Evolutionary conservation across 2,113 vertebrate species (phyloP).

Genomic region (Rhodinocichla rosea): DNA sequence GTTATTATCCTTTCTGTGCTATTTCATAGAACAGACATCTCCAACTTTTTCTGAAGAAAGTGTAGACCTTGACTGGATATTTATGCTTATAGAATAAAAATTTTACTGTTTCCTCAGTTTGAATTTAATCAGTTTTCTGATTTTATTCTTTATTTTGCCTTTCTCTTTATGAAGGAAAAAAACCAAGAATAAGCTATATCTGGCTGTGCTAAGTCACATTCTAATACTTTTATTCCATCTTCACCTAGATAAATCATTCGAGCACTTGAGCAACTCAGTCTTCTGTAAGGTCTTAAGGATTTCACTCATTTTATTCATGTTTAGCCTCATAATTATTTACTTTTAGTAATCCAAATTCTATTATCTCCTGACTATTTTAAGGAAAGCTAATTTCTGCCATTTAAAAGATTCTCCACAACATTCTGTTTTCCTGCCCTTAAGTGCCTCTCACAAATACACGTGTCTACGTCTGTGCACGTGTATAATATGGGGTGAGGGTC

Average conservation of each 20-base stretch:
- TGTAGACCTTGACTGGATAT: neutral
- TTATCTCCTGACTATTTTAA: neutral
- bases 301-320: neutral
- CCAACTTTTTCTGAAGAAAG: neutral
- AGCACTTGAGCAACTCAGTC: neutral
- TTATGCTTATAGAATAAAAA: neutral
- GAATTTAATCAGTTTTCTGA: neutral
- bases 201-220: neutral
- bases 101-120: neutral
- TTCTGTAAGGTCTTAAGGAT: neutral
- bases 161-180: neutral
- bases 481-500: neutral
- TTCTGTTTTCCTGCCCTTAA: neutral
- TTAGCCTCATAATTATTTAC: neutral
- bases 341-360: neutral
- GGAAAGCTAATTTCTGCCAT: neutral
- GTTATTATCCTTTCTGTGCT: neutral
- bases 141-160: neutral
- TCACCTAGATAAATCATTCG: neutral
- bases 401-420: neutral
- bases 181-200: neutral
- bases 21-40: neutral
- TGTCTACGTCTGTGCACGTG: neutral
- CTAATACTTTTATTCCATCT: neutral
- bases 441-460: neutral